These are phyloP conservation scores for Zaprionus kolodkinae DNA, from an alignment of 1,140 invertebrate genomes.

Conservation along the genomic window DNA sequence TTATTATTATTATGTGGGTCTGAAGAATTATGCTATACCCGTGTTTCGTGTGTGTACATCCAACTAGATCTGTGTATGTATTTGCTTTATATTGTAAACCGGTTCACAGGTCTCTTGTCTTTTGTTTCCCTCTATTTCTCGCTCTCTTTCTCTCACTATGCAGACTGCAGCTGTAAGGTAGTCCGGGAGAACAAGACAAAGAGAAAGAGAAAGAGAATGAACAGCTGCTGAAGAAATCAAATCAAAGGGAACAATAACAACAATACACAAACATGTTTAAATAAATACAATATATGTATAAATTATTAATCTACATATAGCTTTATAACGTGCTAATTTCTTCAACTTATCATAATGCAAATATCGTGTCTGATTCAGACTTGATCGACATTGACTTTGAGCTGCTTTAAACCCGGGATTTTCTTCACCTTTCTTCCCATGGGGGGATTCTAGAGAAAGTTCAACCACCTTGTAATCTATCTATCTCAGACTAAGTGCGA, in stretches of 20 bases:
- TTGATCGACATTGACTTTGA: neutral
- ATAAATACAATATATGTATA: conserved; percentile 21
- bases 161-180: conserved; percentile 35
- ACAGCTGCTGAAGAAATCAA: conserved; percentile 47
- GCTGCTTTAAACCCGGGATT: neutral
- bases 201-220: neutral
- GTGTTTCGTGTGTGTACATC: conserved; percentile 25
- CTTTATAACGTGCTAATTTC: conserved; percentile 40
- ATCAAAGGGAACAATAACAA: neutral
- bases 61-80: conserved; percentile 38
- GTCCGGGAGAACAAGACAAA: neutral
- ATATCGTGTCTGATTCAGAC: neutral
- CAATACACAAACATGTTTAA: conserved; percentile 12
- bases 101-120: conserved; percentile 44
- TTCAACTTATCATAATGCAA: conserved; percentile 27
- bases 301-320: conserved; percentile 14
- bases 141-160: neutral
- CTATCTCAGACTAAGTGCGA: neutral
- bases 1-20: conserved; percentile 14
- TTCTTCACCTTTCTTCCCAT: neutral
- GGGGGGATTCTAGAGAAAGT: neutral
- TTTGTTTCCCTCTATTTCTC: neutral
- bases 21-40: conserved; percentile 1
- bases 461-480: conserved; percentile 20
- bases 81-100: conserved; percentile 59